Conservation (phyloP, 2,113 vertebrate genomes). For the Pseudolaguvia tuberculata region DNA sequence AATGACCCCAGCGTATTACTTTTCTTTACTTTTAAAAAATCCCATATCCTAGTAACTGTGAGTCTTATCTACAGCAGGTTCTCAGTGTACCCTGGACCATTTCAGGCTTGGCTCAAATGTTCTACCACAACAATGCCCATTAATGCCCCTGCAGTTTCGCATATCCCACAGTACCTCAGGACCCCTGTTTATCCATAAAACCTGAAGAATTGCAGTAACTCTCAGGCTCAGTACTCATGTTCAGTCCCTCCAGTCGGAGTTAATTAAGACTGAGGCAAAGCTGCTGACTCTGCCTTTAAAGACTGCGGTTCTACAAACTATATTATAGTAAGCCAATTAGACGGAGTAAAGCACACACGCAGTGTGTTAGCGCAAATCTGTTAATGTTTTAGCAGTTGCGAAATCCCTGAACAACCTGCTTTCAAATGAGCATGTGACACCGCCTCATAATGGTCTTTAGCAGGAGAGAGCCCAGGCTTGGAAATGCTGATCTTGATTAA, state of each 20-base stretch:
- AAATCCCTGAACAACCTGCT: constrained; percentile 34
- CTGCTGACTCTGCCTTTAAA: constrained; percentile 32
- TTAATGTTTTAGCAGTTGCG: constrained; percentile 31
- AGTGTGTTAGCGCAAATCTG: constrained; percentile 11
- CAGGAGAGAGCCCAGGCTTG: constrained; percentile 18
- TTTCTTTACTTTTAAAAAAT: neutral
- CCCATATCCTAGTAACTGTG: constrained; percentile 9
- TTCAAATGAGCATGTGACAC: constrained; percentile 17
- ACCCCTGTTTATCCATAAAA: constrained; percentile 6
- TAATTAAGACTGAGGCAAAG: constrained; percentile 37
- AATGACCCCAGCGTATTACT: no score
- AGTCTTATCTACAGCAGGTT: constrained; percentile 14
- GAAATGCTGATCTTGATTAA: constrained; percentile 29
- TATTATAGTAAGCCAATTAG: constrained; percentile 40
- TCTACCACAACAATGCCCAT: neutral
- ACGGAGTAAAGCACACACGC: constrained; percentile 6
- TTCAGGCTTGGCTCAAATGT: neutral
- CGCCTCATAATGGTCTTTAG: constrained; percentile 28
- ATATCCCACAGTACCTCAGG: constrained; percentile 1
- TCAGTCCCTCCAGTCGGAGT: constrained; percentile 14
- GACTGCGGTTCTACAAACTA: constrained; percentile 8
- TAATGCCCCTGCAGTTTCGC: neutral
- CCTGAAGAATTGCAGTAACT: constrained; percentile 14
- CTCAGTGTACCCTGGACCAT: neutral
- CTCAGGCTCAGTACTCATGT: neutral